Base-by-base conservation (phyloP, 2,888 invertebrate genomes). In the Frankliniella intonsa region DNA sequence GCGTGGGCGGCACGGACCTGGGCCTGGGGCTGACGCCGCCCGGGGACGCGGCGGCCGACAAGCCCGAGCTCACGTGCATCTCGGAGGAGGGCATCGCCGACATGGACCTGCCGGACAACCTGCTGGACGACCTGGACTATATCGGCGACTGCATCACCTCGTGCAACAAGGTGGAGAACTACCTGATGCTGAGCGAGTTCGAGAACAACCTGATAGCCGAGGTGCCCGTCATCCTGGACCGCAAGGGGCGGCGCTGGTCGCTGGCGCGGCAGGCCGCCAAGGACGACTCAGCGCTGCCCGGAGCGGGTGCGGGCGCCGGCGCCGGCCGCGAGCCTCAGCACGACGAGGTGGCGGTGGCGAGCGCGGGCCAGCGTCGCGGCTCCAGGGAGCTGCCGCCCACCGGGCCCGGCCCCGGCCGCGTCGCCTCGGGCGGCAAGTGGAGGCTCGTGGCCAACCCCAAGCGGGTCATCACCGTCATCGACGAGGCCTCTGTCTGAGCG, bases 81-180 rank as follows among this genome's bases (percentile, higher is more conserved):
- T 94, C 94, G 81, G 95, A 95, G 87, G 95, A 95, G 86, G 95
- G 94, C 50, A 94, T 95, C 81, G 92, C 94, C 0, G 95, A 95
- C 86, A 92, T 95, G 90, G 95, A 95, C 87, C 90, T 95, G 80
- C 94, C 94, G 27, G 94, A 95, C 86, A 94, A 94, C 87, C 88
- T 94, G 82, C 89, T 94, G 51, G 94, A 94, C 83, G 94, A 94
- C 86, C 89, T 94, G 84, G 94, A 94, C 87, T 94, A 94, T 87
- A 93, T 93, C 84, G 94, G 94, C 82, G 94, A 94, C 87, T 94
- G 94, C 88, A 94, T 95, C 87, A 94, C 94, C 85, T 94, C 94
- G 84, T 95, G 94, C 88, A 94, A 94, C 89, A 94, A 94, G 90
- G 93, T 95, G 84, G 95, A 95, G 88, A 94, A 95, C 89, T 95